Conservation (phyloP, 2,888 invertebrate species). For the Mechanitis messenoides region DNA sequence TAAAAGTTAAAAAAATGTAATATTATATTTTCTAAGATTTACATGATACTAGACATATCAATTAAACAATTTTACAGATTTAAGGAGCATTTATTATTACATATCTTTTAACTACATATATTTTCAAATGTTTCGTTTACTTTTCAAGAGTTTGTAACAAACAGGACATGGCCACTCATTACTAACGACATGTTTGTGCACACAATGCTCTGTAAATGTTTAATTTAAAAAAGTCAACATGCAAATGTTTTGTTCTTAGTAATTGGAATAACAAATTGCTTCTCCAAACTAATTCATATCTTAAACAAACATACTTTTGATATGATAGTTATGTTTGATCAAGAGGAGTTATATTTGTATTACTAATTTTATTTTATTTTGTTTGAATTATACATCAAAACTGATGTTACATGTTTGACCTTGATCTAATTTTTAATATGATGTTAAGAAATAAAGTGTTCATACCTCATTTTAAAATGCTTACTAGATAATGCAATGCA, state of each 20-base stretch:
- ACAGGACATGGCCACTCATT: constrained; percentile 13
- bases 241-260: constrained; percentile 29
- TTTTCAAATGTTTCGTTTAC: no score
- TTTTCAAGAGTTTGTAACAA: not conserved
- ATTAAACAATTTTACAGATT: no score
- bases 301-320: constrained; percentile 15
- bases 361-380: not conserved
- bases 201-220: constrained; percentile 34
- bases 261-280: constrained; percentile 54
- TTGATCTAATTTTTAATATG: not conserved
- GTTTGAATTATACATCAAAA: not conserved
- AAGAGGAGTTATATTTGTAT: not conserved
- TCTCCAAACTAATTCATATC: constrained; percentile 48
- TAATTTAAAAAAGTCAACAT: constrained; percentile 36
- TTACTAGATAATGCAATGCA: no score
- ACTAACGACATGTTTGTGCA: constrained; percentile 28
- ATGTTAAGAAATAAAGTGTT: no score
- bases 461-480: no score
- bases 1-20: no score
- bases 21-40: no score
- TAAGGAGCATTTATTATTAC: no score
- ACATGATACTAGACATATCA: no score
- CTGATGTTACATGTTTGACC: not conserved
- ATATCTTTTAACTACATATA: no score
- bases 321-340: not conserved